Evolutionary conservation across 2,113 vertebrate species (phyloP).

Genomic region (Nesospiza acunhae): DNA sequence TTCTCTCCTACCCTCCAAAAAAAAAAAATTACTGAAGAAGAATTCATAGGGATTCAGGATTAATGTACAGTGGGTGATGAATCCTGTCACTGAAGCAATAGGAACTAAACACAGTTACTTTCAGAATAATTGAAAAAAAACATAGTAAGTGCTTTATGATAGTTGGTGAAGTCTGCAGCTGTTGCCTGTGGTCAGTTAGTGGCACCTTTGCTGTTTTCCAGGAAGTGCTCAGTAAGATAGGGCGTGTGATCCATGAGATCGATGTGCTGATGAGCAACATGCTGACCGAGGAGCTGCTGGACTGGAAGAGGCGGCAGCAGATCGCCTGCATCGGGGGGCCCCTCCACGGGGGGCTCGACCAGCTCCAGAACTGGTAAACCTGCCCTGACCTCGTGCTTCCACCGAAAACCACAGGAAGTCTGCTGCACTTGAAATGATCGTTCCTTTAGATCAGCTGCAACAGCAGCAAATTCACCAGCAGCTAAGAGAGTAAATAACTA

Average conservation of each 20-base stretch:
- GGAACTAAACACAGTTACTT: not conserved
- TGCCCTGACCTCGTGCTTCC: constrained; percentile 21
- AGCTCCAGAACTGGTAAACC: constrained; percentile 93
- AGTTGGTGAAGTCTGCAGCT: not conserved
- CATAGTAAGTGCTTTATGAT: accelerated
- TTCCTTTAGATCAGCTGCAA: not conserved
- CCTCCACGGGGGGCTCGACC: constrained; percentile 87
- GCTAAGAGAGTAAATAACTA: not conserved
- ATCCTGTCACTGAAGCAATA: not conserved
- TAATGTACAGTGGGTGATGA: not conserved
- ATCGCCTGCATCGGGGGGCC: constrained; percentile 93
- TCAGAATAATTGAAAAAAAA: not conserved
- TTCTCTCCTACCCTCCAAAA: not conserved
- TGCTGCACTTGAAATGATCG: not conserved
- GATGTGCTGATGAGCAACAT: constrained; percentile 85
- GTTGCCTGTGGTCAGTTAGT: not conserved
- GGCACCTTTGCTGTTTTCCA: constrained; percentile 47
- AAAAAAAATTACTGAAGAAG: not conserved
- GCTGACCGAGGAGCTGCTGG: constrained; percentile 87
- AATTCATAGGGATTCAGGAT: not conserved
- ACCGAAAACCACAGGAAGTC: constrained; percentile 74
- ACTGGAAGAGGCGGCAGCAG: constrained; percentile 94
- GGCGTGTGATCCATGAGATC: constrained; percentile 86
- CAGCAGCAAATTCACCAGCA: not conserved
- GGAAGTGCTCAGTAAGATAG: constrained; percentile 91